Evolutionary conservation across 2,888 invertebrate genomes (phyloP).

Genomic region (Watsonalla binaria): DNA sequence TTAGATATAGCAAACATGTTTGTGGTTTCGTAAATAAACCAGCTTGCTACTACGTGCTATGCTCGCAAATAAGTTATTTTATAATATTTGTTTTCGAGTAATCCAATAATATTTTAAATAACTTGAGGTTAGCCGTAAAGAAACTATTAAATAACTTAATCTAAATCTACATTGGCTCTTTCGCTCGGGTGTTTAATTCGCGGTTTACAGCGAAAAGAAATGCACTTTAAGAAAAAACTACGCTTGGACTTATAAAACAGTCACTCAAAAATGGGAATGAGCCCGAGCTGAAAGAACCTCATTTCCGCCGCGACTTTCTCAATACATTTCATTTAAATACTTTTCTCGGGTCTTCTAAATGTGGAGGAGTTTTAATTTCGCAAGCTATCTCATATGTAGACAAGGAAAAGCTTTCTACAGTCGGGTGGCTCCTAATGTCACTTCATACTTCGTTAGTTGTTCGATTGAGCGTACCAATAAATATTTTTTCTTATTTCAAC

Average conservation of each 20-base stretch:
- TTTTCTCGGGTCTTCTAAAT: slow-evolving; percentile 56
- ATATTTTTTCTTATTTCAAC: not conserved
- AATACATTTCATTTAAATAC: slow-evolving; percentile 77
- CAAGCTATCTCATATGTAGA: slow-evolving; percentile 54
- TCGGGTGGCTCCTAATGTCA: slow-evolving; percentile 9
- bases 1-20: too few species aligned
- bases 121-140: not conserved
- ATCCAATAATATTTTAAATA: too few species aligned
- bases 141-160: not conserved
- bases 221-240: slow-evolving; percentile 31
- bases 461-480: not conserved
- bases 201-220: not conserved
- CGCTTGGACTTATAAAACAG: slow-evolving; percentile 56
- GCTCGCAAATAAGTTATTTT: too few species aligned
- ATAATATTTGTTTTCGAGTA: too few species aligned
- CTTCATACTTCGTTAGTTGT: not conserved
- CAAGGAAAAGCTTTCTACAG: slow-evolving; percentile 55
- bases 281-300: slow-evolving; percentile 67
- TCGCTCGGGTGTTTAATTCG: not conserved
- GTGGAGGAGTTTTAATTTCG: slow-evolving; percentile 62
- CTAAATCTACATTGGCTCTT: not conserved
- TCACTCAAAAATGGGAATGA: slow-evolving; percentile 60
- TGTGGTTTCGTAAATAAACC: too few species aligned
- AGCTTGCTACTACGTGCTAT: too few species aligned
- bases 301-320: slow-evolving; percentile 72